Base-by-base conservation (phyloP, 2,797 vertebrate genomes). In the Luscinia luscinia region DNA sequence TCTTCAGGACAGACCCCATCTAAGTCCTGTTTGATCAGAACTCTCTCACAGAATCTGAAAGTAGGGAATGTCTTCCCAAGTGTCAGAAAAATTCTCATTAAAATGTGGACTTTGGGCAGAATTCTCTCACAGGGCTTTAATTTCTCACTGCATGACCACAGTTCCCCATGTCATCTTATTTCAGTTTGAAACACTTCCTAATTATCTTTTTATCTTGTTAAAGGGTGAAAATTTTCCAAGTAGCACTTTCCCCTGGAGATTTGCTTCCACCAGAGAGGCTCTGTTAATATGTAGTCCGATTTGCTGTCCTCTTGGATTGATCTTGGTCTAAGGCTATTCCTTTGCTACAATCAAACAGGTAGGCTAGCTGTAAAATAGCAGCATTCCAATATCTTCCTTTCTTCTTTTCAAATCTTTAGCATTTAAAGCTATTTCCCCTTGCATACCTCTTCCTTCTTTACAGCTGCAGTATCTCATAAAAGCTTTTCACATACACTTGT, bases 1-100 rank as follows among this genome's bases (percentile, higher is more conserved):
- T 94, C 66, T 81, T 74, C 67, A 90, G 79, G 86, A 85, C 80
- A 88, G 63, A 59, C 18, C 66, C 46, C 63, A 68, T 32, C 82
- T 48, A 36, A 38, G 43, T 49, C 69, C 55, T 49, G 54, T 69
- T 84, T 91, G 79, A 94, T 96, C 78, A 81, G 40, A 88, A 67
- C 30, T 48, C 63, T 80, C 55, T 67, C 41, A 46, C 14, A 13
- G 91, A 83, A 87, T 30, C 68, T 36, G 22, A 63, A 95, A 90
- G 64, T 40, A 34, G 48, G 72, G 45, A 93, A 83, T 12, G 1
- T 41, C 84, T 77, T 89, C 75, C 46, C 63, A 80, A 84, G 45
- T 43, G 77, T 90, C 89, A 96, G 84, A 89, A 89, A 89, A 70
- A 80, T n/a, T 81, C 93, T 96, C 92, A 97, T 96, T 97, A 96